Percentiles rank a stretch among this genome's conserved stretches.
Conservation (phyloP, 2,797 vertebrate species). For the Luscinia luscinia region DNA sequence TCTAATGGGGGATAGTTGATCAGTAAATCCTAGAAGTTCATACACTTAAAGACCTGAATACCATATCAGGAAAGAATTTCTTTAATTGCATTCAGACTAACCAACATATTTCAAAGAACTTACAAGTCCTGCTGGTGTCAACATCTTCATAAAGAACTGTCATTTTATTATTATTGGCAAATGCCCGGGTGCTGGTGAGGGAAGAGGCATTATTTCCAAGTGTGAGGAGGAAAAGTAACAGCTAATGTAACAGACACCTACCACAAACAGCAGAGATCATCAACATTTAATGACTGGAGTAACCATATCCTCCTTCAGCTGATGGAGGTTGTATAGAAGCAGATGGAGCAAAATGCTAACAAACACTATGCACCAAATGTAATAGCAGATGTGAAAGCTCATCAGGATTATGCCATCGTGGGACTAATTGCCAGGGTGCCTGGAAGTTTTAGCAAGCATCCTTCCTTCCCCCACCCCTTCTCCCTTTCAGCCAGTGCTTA, state of each 20-base stretch:
- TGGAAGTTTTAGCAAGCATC: constrained; percentile 5
- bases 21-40: not conserved
- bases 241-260: constrained; percentile 3
- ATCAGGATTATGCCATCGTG: constrained; percentile 15
- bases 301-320: constrained; percentile 37
- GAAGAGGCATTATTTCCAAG: not conserved
- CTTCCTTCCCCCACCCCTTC: not conserved
- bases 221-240: not conserved
- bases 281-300: constrained; percentile 46
- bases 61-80: not conserved
- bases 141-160: not conserved
- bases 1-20: not conserved
- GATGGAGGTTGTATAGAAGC: not conserved
- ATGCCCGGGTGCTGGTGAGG: not conserved
- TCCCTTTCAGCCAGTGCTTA: not conserved
- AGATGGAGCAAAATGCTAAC: constrained; percentile 43
- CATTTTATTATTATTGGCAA: not conserved
- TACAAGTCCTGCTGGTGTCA: not conserved
- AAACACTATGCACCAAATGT: not conserved
- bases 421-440: constrained; percentile 32
- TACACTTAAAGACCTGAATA: not conserved
- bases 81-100: not conserved
- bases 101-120: not conserved
- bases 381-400: constrained; percentile 43
- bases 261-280: not conserved